A percentile compares a stretch with the other conserved stretches of the same genome.
phyloP scores from a whole-genome alignment of 2,888 invertebrate species.

The Eubasilissa splendida region DNA sequence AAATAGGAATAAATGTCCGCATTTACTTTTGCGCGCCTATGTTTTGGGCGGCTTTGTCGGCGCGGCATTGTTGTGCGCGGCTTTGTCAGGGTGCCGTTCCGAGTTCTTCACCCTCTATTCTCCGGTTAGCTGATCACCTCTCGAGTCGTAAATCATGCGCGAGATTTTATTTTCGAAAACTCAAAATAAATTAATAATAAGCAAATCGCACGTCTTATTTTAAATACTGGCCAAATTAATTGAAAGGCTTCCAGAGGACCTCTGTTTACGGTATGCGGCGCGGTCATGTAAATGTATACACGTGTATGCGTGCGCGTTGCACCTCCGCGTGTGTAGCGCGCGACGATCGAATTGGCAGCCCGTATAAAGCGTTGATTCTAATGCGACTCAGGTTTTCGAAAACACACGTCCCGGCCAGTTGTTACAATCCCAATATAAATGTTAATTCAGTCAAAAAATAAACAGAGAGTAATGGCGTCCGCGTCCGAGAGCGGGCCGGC shows the following conservation, averaged over 20 bases:
- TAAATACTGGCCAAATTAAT: not conserved
- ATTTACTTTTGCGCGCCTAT: too few species aligned
- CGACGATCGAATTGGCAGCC: slow-evolving; percentile 30
- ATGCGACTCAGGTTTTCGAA: slow-evolving; percentile 42
- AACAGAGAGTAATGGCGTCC: slow-evolving; percentile 43
- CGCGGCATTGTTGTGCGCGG: too few species aligned
- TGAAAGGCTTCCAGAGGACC: not conserved
- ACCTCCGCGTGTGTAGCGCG: not conserved
- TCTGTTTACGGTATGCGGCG: not conserved
- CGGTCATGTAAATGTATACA: slow-evolving; percentile 25
- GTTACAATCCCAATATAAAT: slow-evolving; percentile 51
- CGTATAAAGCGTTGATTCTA: slow-evolving; percentile 41
- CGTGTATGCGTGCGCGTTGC: not conserved
- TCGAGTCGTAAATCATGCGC: too few species aligned
- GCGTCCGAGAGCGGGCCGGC: slow-evolving; percentile 13
- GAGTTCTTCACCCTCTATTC: too few species aligned
- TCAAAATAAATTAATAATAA: too few species aligned
- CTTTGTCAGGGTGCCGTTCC: too few species aligned
- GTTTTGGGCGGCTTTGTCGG: too few species aligned
- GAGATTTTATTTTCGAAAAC: not conserved
- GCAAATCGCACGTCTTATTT: too few species aligned
- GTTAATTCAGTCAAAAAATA: slow-evolving; percentile 53
- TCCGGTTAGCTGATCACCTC: too few species aligned
- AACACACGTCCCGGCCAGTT: slow-evolving; percentile 46
- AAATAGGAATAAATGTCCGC: too few species aligned